These are phyloP conservation scores for Puffinus mauretanicus DNA, from an alignment of 2,113 vertebrate genomes.

Conservation along the genomic window DNA sequence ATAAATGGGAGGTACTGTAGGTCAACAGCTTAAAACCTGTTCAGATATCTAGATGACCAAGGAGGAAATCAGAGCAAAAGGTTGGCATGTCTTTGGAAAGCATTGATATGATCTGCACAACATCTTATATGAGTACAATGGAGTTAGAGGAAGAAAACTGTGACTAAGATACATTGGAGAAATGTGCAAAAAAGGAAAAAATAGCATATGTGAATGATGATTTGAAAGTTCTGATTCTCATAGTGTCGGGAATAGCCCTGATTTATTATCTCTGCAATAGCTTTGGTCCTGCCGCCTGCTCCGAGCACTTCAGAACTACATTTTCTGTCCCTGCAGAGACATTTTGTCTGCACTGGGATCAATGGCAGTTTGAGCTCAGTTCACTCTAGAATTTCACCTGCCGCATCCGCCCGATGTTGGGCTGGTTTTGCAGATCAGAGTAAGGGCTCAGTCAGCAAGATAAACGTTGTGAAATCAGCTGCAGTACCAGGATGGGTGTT, in stretches of 20 bases:
- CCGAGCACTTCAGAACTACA: not conserved
- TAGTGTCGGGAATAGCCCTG: not conserved
- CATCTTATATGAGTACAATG: not conserved
- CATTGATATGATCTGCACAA: not conserved
- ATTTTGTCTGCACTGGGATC: not conserved
- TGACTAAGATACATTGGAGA: not conserved
- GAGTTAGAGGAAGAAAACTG: not conserved
- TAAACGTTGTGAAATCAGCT: constrained; percentile 18
- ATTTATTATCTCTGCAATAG: not conserved
- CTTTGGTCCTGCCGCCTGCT: not conserved
- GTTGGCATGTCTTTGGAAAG: constrained; percentile 20
- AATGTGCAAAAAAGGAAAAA: not conserved
- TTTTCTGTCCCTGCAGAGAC: not conserved
- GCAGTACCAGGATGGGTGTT: not conserved
- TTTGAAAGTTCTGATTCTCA: not conserved
- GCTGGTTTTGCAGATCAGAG: not conserved
- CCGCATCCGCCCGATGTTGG: constrained; percentile 18
- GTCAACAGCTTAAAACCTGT: not conserved
- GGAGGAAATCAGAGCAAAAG: not conserved
- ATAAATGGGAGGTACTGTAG: not conserved
- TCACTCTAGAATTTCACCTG: not conserved
- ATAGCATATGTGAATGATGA: not conserved
- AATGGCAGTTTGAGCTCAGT: not conserved
- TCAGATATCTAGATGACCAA: not conserved
- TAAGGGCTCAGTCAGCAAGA: constrained; percentile 35